Conservation (phyloP, 2,888 invertebrate species). For the Drosophila atripex region DNA sequence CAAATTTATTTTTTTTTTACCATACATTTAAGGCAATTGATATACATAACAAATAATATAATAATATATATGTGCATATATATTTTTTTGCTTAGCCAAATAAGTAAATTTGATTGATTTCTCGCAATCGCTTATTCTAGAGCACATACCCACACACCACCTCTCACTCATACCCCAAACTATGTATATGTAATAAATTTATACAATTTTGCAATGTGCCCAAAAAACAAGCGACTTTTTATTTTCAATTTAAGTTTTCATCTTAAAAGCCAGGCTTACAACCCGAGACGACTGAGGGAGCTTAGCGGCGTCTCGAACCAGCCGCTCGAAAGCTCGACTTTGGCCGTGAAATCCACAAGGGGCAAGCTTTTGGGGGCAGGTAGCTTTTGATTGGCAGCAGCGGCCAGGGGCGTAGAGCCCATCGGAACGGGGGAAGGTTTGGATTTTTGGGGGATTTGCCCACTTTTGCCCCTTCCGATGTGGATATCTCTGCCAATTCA, state of each 20-base stretch:
- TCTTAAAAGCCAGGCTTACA: no score
- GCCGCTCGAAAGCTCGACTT: not conserved
- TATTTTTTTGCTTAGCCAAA: slow-evolving; percentile 25
- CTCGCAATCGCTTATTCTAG: slow-evolving; percentile 5
- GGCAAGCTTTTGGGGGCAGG: not conserved
- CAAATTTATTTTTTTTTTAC: slow-evolving; percentile 10
- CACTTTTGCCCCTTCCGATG: no score
- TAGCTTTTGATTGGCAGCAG: not conserved
- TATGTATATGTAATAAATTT: slow-evolving; percentile 49
- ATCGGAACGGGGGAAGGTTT: no score
- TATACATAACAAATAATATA: slow-evolving; percentile 5
- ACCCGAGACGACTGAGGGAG: not conserved
- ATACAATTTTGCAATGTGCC: slow-evolving; percentile 36
- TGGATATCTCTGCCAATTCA: no score
- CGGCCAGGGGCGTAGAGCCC: not conserved
- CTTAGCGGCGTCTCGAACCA: not conserved
- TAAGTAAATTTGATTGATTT: slow-evolving; percentile 12
- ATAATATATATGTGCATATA: slow-evolving; percentile 4
- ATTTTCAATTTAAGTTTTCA: not conserved
- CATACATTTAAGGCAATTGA: slow-evolving; percentile 7
- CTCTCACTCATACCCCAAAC: slow-evolving; percentile 1
- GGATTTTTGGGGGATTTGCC: no score
- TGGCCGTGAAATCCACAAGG: not conserved
- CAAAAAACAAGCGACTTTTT: slow-evolving; percentile 7
- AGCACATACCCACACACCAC: not conserved